A percentile compares a stretch with the other conserved stretches of the same genome.
Evolutionary conservation across 2,888 invertebrate genomes (phyloP).

Genomic region (Tipula lateralis): DNA sequence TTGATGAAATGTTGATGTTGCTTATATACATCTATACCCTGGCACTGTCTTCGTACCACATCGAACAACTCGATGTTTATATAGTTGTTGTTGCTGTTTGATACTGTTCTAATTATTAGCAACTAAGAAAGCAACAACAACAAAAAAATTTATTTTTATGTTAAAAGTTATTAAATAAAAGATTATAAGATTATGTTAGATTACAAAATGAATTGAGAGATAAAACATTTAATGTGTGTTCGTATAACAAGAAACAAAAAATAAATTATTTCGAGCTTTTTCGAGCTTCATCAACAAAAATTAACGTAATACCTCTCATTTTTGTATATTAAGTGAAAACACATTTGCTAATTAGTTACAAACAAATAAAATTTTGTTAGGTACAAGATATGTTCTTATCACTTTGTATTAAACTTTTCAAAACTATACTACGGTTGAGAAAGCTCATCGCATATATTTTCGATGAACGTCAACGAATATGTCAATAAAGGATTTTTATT

Average conservation of each 20-base stretch:
- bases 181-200: slow-evolving; percentile 11
- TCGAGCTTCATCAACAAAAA: neutral
- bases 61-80: neutral
- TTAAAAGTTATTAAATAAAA: slow-evolving; percentile 19
- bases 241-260: neutral
- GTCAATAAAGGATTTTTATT: neutral
- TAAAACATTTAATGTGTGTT: neutral
- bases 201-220: slow-evolving; percentile 5
- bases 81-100: neutral
- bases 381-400: neutral
- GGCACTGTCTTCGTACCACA: neutral
- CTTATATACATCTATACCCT: no score
- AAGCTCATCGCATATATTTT: neutral
- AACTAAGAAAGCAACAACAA: neutral
- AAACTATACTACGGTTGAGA: neutral
- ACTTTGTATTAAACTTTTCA: neutral
- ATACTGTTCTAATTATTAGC: neutral
- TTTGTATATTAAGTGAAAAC: neutral
- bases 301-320: neutral
- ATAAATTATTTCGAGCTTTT: neutral
- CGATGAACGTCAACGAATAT: neutral
- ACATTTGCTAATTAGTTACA: slow-evolving; percentile 19
- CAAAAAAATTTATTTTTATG: neutral
- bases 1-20: slow-evolving; percentile 19
- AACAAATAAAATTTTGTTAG: neutral